A percentile compares a stretch with the other conserved stretches of the same genome.
Conservation (phyloP, 2,797 vertebrate species). For the Phyllotis vaccarum region DNA sequence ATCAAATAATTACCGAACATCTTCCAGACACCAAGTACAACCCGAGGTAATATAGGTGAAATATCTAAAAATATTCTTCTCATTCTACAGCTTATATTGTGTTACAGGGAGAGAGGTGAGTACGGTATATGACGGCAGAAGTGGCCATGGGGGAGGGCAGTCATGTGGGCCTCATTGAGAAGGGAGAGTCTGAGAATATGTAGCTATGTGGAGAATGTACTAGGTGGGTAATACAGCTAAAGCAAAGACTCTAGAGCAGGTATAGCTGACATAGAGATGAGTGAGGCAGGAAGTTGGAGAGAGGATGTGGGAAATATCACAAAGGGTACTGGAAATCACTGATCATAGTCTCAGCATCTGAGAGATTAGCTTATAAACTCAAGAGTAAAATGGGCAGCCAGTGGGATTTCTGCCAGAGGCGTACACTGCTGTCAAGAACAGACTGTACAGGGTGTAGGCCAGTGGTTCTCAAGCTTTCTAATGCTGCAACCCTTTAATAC, state of each 20-base stretch:
- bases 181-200: not conserved
- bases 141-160: not conserved
- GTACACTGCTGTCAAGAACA: not conserved
- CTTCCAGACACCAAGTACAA: not conserved
- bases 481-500: not conserved
- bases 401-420: not conserved
- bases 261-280: not conserved
- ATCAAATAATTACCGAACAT: constrained; percentile 13
- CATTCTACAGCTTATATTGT: not conserved
- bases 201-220: not conserved
- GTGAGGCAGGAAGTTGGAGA: not conserved
- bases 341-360: not conserved
- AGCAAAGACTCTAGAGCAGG: not conserved
- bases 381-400: not conserved
- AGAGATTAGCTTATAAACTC: not conserved
- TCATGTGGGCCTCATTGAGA: not conserved
- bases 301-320: not conserved
- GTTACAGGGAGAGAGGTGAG: not conserved
- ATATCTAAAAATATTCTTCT: not conserved
- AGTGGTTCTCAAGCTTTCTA: not conserved
- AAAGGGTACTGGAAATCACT: not conserved
- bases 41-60: not conserved
- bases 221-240: not conserved
- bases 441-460: not conserved
- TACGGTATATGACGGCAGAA: not conserved